phyloP scores from a whole-genome alignment of 2,888 invertebrate genomes.

The Drosophila barbarae region DNA sequence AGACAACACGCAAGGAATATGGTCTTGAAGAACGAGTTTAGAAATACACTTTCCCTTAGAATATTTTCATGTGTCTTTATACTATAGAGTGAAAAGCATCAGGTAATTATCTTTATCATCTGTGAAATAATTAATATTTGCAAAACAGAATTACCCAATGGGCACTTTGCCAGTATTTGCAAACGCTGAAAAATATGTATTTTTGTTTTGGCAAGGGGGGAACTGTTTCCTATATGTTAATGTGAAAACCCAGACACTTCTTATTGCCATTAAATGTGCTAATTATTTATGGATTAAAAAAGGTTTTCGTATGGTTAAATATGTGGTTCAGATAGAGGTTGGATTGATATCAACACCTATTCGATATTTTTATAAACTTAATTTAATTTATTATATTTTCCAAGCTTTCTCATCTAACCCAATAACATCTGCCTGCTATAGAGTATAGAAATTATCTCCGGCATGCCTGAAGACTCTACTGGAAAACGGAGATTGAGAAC shows the following conservation, averaged over 20 bases:
- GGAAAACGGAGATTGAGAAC: conserved; percentile 26
- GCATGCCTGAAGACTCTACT: conserved; percentile 12
- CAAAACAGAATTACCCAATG: conserved; percentile 14
- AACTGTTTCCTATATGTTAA: neutral
- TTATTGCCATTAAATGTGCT: neutral
- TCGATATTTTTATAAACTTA: neutral
- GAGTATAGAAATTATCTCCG: conserved; percentile 14
- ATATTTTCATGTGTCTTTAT: neutral
- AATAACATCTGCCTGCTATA: neutral
- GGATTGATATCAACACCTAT: no score
- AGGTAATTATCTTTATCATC: conserved; percentile 15
- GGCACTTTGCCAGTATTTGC: conserved; percentile 4
- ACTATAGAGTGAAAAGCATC: neutral
- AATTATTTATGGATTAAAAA: neutral
- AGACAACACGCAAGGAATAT: conserved; percentile 12
- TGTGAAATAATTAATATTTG: conserved; percentile 13
- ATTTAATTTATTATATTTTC: neutral
- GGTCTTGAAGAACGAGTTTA: neutral
- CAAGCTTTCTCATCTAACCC: neutral
- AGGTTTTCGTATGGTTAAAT: neutral
- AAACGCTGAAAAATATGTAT: neutral
- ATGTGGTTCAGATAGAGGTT: no score
- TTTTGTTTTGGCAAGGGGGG: neutral
- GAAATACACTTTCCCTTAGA: neutral
- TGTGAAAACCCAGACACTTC: conserved; percentile 2